Percentiles rank a stretch among this genome's conserved stretches.
Evolutionary conservation across 2,888 invertebrate genomes (phyloP).

Genomic region (Heliconius aoede): DNA sequence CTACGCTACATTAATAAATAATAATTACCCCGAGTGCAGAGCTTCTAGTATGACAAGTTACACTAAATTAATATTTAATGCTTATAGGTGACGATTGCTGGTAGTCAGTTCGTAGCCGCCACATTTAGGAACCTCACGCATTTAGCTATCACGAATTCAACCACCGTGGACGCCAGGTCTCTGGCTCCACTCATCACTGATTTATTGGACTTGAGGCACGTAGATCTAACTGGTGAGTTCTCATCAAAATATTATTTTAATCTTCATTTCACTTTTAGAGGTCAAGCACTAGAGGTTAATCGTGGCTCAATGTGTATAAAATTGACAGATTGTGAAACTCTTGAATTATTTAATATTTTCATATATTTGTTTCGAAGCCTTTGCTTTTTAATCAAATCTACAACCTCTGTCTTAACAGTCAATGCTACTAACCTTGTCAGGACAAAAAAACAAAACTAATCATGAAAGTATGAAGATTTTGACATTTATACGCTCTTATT

Average conservation of each 20-base stretch:
- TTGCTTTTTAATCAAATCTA: too few species aligned
- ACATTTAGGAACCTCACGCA: slow-evolving; percentile 92
- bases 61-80: not conserved
- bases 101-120: slow-evolving; percentile 89
- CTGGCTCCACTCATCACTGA: slow-evolving; percentile 91
- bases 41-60: too few species aligned
- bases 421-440: not conserved
- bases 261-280: too few species aligned
- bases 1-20: too few species aligned
- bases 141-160: slow-evolving; percentile 90
- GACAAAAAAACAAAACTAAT: not conserved
- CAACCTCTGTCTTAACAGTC: not conserved
- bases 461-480: not conserved
- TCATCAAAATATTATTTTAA: not conserved
- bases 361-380: too few species aligned
- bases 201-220: slow-evolving; percentile 91
- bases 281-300: too few species aligned
- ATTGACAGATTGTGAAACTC: too few species aligned
- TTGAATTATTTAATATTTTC: too few species aligned
- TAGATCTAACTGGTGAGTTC: slow-evolving; percentile 91
- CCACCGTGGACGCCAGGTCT: slow-evolving; percentile 89
- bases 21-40: too few species aligned
- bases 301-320: too few species aligned
- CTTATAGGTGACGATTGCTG: slow-evolving; percentile 88
- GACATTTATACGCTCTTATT: not conserved